Evolutionary conservation across 2,797 vertebrate genomes (phyloP), one percentile per base, ranked within the genome.

Genomic region (Pristis pectinata): DNA sequence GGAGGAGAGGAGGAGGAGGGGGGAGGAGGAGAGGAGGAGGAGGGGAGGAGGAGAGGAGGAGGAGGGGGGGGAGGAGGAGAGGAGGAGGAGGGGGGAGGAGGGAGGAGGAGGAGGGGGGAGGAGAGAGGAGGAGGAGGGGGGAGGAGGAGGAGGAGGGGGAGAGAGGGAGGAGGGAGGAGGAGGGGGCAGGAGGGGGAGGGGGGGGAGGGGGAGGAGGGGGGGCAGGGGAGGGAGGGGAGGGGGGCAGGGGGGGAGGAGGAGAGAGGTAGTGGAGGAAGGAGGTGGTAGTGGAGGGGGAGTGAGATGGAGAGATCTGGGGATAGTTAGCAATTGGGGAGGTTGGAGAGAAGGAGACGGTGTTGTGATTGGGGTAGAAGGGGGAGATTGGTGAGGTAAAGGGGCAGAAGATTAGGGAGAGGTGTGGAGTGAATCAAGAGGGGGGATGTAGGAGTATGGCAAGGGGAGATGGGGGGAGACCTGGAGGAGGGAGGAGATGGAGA

Each of bases 91-190:
- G 53, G 7, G 30, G 1, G 76, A 56, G 9, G 85, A 34, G 59
- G 7, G 13, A 76, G 0, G 59, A 0, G 53, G 3, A 53, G 30
- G 27, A 7, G 85, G 1, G 30, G 9, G 85, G 7, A 13, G 76
- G 11, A 27, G 27, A 1, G 27, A 17, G 3, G 1, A 0, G 3
- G 13, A 11, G 3, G 13, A 13, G 34, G 15, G 4, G n/a, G 13
- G 1, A 0, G 5, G n/a, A 9, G 59, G 1, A 5, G 2, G 15
- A 0, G 19, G 0, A 7, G 9, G 4, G 13, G 1, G n/a, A 17
- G 56, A 4, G 27, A 34, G 4, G 27, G 34, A 7, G 19, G 56
- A 9, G 10, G 24, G 56, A 30, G 2, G 27, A 0, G 5, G 10
- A 17, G 77, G 2, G 49, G 13, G 24, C 7, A 22, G 7, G 77